Conservation (phyloP, 2,888 invertebrate genomes). For the Pseudococcus longispinus region DNA sequence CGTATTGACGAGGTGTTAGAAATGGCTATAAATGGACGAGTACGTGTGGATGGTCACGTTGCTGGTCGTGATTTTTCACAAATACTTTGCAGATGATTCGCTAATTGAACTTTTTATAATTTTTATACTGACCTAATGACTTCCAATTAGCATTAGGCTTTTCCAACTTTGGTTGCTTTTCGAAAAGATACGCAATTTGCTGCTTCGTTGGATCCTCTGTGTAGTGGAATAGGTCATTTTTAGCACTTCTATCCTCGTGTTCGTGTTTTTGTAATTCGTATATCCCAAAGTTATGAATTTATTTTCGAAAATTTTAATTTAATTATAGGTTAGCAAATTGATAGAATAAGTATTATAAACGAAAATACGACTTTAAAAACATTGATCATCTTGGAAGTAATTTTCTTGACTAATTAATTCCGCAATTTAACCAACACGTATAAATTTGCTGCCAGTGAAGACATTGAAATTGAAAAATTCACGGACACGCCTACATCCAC, state of each 20-base stretch:
- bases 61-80: background rate
- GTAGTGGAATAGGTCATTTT: no score
- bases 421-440: background rate
- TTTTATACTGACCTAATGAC: no score
- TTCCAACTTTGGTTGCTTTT: no score
- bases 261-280: no score
- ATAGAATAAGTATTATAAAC: no score
- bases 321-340: background rate
- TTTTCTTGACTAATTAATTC: conserved; percentile 33
- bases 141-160: no score
- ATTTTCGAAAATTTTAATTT: background rate
- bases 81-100: background rate
- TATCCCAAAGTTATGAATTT: no score
- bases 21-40: background rate
- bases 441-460: background rate
- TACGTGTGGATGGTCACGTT: background rate
- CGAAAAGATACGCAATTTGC: no score
- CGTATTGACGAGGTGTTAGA: background rate
- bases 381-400: background rate
- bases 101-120: background rate
- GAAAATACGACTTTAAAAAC: background rate
- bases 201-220: no score
- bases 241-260: no score
- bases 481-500: conserved; percentile 14
- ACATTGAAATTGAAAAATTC: conserved; percentile 29